These are phyloP conservation scores for Drosophila anceps DNA, from an alignment of 2,888 invertebrate species.

Conservation along the genomic window DNA sequence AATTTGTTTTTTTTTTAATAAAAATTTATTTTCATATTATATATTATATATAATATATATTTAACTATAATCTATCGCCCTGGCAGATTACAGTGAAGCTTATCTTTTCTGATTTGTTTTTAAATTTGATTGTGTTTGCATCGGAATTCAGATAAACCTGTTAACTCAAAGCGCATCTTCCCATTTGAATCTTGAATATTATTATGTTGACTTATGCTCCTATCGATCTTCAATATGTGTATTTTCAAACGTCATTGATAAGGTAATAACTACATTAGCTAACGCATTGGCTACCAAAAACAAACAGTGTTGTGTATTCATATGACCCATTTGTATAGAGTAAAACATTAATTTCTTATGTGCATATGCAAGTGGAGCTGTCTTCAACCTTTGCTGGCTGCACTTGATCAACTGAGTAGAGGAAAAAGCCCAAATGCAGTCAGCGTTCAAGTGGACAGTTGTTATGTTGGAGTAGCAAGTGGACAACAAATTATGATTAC, in stretches of 20 bases:
- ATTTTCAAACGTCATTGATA: too few relatives aligned
- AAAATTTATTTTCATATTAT: too few relatives aligned
- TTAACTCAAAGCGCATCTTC: too few relatives aligned
- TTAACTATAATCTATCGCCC: too few relatives aligned
- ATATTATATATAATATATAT: too few relatives aligned
- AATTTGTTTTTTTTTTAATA: neutral
- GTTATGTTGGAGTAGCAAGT: slow-evolving; percentile 48
- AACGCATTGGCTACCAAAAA: too few relatives aligned
- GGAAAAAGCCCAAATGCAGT: slow-evolving; percentile 62
- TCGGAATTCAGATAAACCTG: neutral
- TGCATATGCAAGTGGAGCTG: slow-evolving; percentile 64
- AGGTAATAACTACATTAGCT: neutral
- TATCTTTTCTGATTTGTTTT: too few relatives aligned
- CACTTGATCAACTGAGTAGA: slow-evolving; percentile 65
- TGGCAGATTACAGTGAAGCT: too few relatives aligned
- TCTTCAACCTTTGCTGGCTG: slow-evolving; percentile 61
- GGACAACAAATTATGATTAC: slow-evolving; percentile 63
- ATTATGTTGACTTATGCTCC: neutral
- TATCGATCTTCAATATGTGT: too few relatives aligned
- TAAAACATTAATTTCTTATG: slow-evolving; percentile 58
- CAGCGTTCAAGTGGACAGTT: slow-evolving; percentile 63
- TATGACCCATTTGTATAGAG: slow-evolving; percentile 27
- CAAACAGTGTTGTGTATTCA: neutral
- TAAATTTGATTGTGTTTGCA: neutral
- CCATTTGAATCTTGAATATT: neutral